Base-by-base conservation (phyloP, 2,113 vertebrate genomes). In the Oxygymnocypris stewartii region DNA sequence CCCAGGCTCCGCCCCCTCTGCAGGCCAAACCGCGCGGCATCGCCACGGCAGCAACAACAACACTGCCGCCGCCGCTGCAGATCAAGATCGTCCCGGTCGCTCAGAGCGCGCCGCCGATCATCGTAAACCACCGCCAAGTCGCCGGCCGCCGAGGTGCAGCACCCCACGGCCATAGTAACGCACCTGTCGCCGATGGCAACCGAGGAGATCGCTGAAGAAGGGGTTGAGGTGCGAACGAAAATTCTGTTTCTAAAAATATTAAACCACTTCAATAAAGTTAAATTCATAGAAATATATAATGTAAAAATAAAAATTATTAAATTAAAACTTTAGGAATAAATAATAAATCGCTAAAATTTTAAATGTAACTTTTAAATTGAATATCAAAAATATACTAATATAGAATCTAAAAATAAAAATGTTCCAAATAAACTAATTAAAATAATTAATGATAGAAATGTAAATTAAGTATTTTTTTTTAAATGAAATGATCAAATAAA, bases 61-160 rank as follows among this genome's bases (percentile, higher is more conserved):
- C 47, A 2, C 94, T 96, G 0, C 96, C 97, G 0, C 97, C 97
- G 16, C 94, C 95, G 1, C 93, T 98, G 47, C 96, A 98, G 91
- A 96, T 96, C 81, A 97, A 97, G 88, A 92, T 95, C 0, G 92
- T 95, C 54, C 93, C 94, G 12, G 80, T 95, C 40, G 93, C 95
- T 23, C 96, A 96, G 87, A 88, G 63, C 0, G 4, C 88, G 0
- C 89, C n/a, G n/a, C n/a, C 92, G 0, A 90, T 92, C 63, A 89
- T 92, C 0, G 91, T 92, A 87, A n/a, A 91, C 47, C 10, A 93
- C 94, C 2, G 20, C 88, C 0, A 88, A 91, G 78, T 84, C 71
- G 5, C n/a, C 91, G 0, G 84, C 67, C 28, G 84, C 93, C 9
- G 87, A 94, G 90, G 92, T 95, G 87, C 94, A 93, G 6, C 92